phyloP scores from a whole-genome alignment of 2,888 invertebrate species.

The Alloscopus bannaensis region DNA sequence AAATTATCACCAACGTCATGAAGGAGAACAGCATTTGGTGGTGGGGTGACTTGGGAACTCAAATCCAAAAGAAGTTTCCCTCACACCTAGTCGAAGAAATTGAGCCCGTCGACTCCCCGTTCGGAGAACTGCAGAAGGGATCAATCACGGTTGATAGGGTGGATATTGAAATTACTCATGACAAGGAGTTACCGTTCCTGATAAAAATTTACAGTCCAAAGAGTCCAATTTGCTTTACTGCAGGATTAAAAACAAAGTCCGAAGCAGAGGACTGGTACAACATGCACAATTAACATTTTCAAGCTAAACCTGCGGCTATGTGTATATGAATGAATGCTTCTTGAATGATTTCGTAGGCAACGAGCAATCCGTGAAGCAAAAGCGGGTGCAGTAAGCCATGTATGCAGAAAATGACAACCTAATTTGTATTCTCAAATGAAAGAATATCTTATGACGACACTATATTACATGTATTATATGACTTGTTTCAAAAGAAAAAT shows the following conservation, averaged over 20 bases:
- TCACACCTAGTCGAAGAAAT: slow-evolving; percentile 40
- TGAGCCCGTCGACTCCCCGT: slow-evolving; percentile 32
- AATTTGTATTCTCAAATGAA: too few species aligned
- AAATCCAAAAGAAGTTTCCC: slow-evolving; percentile 18
- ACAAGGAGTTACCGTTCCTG: too few species aligned
- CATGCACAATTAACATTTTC: too few species aligned
- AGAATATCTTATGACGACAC: too few species aligned
- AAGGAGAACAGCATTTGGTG: slow-evolving; percentile 37
- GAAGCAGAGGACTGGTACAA: slow-evolving; percentile 32
- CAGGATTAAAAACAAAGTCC: slow-evolving; percentile 22
- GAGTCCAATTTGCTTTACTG: slow-evolving; percentile 35
- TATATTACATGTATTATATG: too few species aligned
- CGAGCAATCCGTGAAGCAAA: too few species aligned
- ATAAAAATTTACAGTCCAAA: slow-evolving; percentile 4
- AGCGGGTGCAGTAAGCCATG: too few species aligned
- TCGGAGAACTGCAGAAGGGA: slow-evolving; percentile 6
- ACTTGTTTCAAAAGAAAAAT: slow-evolving; percentile 20
- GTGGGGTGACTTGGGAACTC: slow-evolving; percentile 5
- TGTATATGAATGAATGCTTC: too few species aligned
- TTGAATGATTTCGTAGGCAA: too few species aligned
- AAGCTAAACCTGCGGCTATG: too few species aligned
- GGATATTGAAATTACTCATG: slow-evolving; percentile 18
- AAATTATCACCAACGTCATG: slow-evolving; percentile 36
- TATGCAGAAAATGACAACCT: too few species aligned
- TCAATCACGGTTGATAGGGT: background rate